Conservation (phyloP, 2,797 vertebrate genomes). For the Arctocebus calabarensis region DNA sequence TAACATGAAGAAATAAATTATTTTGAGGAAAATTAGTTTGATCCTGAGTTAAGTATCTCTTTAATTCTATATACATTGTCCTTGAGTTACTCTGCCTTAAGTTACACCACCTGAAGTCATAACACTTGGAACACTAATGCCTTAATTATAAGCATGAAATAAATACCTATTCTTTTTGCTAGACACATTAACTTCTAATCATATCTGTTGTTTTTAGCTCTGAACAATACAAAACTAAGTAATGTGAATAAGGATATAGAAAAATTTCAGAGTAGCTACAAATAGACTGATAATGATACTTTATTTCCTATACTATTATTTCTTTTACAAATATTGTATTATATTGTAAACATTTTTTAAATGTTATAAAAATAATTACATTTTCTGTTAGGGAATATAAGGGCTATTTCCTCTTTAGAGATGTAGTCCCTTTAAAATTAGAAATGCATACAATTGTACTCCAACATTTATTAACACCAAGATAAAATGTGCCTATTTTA, state of each 20-base stretch:
- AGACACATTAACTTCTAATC: constrained; percentile 47
- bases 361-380: constrained; percentile 36
- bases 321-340: constrained; percentile 22
- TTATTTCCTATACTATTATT: constrained; percentile 13
- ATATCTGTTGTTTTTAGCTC: constrained; percentile 28
- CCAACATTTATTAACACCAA: constrained; percentile 50
- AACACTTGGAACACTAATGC: not conserved
- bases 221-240: constrained; percentile 31
- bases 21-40: constrained; percentile 21
- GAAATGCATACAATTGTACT: constrained; percentile 39
- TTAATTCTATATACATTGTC: not conserved
- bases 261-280: constrained; percentile 4
- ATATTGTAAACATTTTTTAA: constrained; percentile 37
- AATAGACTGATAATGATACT: not conserved
- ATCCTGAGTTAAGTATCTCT: constrained; percentile 29
- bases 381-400: not conserved
- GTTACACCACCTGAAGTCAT: constrained; percentile 11
- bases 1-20: not conserved
- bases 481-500: not conserved
- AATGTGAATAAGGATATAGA: not conserved
- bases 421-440: constrained; percentile 27
- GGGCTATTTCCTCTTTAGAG: not conserved
- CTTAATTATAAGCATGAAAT: constrained; percentile 24
- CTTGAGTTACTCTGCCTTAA: constrained; percentile 18
- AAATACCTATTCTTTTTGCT: constrained; percentile 4